Evolutionary conservation across 2,113 vertebrate genomes (phyloP).

Genomic region (Ophiodon elongatus): DNA sequence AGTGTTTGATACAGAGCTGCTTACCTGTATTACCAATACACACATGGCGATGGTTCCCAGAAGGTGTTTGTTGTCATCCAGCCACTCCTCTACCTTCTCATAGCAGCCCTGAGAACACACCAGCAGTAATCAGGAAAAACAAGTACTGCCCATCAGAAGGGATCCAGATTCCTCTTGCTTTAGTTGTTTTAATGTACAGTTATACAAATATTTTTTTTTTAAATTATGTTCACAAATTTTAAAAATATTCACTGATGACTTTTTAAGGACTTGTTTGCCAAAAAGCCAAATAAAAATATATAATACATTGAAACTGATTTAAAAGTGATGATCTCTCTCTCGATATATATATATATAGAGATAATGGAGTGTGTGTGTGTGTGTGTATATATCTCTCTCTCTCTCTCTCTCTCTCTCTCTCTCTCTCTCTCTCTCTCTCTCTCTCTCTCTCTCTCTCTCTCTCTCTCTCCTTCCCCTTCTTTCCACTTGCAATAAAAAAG

Average conservation of each 20-base stretch:
- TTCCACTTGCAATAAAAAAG: no score
- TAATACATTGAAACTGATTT: not conserved
- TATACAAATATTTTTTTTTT: no score
- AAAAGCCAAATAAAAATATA: not conserved
- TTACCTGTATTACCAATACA: slow-evolving; percentile 93
- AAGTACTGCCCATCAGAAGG: not conserved
- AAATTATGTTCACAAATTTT: not conserved
- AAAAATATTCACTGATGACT: not conserved
- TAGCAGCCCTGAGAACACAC: slow-evolving; percentile 91
- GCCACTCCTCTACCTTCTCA: slow-evolving; percentile 92
- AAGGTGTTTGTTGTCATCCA: slow-evolving; percentile 95
- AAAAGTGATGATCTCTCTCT: not conserved
- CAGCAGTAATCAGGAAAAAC: not conserved
- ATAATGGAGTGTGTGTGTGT: no score
- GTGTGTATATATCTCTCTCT: no score
- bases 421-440: no score
- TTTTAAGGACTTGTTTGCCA: not conserved
- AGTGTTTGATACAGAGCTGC: not conserved
- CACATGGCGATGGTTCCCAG: slow-evolving; percentile 95
- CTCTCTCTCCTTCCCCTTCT: no score
- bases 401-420: no score
- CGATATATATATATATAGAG: no score
- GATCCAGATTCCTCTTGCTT: not conserved
- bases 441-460: no score
- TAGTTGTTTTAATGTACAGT: not conserved